Evolutionary conservation across 1,140 invertebrate genomes (phyloP).

Genomic region (Subanguina moxae): DNA sequence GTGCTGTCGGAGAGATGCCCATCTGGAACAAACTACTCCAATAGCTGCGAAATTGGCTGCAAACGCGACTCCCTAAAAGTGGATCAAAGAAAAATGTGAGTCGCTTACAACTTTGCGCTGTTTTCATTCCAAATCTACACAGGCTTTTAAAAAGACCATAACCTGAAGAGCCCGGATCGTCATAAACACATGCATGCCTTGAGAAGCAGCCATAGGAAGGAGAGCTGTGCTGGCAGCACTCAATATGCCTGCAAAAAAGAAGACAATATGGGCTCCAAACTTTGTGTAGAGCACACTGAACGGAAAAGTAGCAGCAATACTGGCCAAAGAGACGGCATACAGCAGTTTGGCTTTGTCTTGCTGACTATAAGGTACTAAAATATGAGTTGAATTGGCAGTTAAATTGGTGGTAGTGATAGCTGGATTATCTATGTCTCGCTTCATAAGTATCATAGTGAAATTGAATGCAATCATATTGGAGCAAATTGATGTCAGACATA

Average conservation of each 20-base stretch:
- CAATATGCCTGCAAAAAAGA: slow-evolving; percentile 37
- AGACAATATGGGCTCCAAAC: slow-evolving; percentile 37
- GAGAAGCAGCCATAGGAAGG: slow-evolving; percentile 29
- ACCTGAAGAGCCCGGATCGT: slow-evolving; percentile 30
- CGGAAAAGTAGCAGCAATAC: slow-evolving; percentile 35
- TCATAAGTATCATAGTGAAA: slow-evolving; percentile 39
- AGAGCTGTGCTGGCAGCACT: slow-evolving; percentile 31
- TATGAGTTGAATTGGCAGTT: not conserved
- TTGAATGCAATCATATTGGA: slow-evolving; percentile 43
- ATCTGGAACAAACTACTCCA: slow-evolving; percentile 40
- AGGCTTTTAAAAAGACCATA: not conserved
- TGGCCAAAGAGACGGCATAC: slow-evolving; percentile 31
- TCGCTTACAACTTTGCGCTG: no score
- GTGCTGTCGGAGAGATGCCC: slow-evolving; percentile 37
- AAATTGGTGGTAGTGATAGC: no score
- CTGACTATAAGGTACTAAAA: not conserved
- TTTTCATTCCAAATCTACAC: not conserved
- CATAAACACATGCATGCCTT: slow-evolving; percentile 28
- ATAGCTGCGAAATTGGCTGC: slow-evolving; percentile 39
- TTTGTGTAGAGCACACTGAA: slow-evolving; percentile 33
- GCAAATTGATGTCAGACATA: slow-evolving; percentile 42
- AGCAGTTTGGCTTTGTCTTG: slow-evolving; percentile 6
- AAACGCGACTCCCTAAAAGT: slow-evolving; percentile 40
- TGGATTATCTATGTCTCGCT: not conserved
- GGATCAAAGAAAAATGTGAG: no score